These are phyloP conservation scores for Craseonycteris thonglongyai DNA, from an alignment of 2,113 vertebrate species.

Conservation along the genomic window DNA sequence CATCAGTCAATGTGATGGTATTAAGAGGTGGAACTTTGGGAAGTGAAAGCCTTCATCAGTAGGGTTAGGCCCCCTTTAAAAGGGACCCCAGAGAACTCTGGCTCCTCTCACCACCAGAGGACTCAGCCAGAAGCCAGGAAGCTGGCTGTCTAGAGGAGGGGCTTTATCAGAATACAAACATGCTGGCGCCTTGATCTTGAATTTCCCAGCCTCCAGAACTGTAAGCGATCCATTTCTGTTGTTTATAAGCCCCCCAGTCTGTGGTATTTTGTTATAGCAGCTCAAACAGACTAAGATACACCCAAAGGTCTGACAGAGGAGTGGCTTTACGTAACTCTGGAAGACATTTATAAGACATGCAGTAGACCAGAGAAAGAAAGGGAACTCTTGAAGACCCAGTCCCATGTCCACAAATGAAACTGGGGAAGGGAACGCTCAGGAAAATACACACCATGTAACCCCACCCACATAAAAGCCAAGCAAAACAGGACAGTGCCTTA, in stretches of 20 bases:
- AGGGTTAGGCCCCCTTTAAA: background rate
- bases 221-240: background rate
- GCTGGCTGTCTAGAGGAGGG: background rate
- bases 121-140: background rate
- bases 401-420: rapidly evolving
- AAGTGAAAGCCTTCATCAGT: background rate
- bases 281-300: background rate
- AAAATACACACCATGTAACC: background rate
- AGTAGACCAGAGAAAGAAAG: background rate
- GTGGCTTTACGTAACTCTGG: background rate
- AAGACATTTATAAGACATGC: rapidly evolving
- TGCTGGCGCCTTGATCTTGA: background rate
- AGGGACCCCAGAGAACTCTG: background rate
- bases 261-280: background rate
- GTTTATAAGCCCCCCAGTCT: background rate
- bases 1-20: background rate
- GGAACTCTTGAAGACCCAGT: background rate
- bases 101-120: background rate
- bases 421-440: rapidly evolving
- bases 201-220: background rate
- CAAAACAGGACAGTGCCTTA: background rate
- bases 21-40: background rate
- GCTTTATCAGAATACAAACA: background rate
- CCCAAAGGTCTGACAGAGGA: background rate
- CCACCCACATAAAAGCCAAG: background rate